These are phyloP conservation scores for Monopterus albus DNA, from an alignment of 2,113 vertebrate genomes.

Conservation along the genomic window DNA sequence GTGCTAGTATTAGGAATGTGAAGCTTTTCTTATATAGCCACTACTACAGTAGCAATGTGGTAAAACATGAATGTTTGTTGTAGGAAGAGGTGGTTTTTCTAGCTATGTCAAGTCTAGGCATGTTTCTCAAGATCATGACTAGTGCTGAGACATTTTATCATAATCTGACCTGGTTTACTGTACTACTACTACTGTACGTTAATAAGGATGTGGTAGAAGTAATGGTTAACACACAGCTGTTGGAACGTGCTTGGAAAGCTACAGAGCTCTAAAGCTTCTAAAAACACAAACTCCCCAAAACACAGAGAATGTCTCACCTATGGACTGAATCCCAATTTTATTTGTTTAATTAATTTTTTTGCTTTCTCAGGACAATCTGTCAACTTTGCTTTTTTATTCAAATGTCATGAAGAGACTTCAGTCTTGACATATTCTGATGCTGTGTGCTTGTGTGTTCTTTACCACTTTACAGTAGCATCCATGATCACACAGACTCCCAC, in stretches of 20 bases:
- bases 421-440: constrained; percentile 27
- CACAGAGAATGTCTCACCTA: too few relatives aligned
- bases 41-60: not conserved
- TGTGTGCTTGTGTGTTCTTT: constrained; percentile 43
- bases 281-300: not conserved
- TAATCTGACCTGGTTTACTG: too few relatives aligned
- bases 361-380: not conserved
- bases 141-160: not conserved
- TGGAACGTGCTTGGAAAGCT: not conserved
- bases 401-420: not conserved
- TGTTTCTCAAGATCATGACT: not conserved
- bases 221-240: not conserved
- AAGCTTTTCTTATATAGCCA: not conserved
- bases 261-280: too few relatives aligned
- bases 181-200: too few relatives aligned
- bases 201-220: not conserved
- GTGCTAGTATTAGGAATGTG: not conserved
- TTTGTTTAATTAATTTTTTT: too few relatives aligned
- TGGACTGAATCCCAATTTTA: not conserved
- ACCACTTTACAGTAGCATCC: constrained; percentile 91
- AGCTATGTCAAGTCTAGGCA: not conserved
- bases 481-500: constrained; percentile 96
- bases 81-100: too few relatives aligned
- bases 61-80: too few relatives aligned
- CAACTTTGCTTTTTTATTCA: not conserved